A percentile compares a stretch with the other conserved stretches of the same genome.
phyloP scores from a whole-genome alignment of 37 sponge, comb jelly and placozoan genomes.

The Chondrilla cf. caribensis region DNA sequence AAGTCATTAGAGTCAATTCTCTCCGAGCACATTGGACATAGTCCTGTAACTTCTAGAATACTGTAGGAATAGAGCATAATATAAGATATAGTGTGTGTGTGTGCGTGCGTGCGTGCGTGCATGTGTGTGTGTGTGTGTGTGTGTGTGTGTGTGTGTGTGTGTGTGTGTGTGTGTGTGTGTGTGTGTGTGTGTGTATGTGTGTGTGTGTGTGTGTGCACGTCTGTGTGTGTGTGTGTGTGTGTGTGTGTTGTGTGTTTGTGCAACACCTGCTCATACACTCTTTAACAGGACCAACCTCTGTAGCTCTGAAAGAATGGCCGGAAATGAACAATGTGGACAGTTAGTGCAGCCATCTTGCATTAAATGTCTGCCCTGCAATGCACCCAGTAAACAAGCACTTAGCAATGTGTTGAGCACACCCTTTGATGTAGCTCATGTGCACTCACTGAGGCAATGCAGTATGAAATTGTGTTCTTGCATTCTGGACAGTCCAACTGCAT shows the following conservation, averaged over 20 bases:
- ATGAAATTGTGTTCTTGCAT: slow-evolving; percentile 94
- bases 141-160: slow-evolving; percentile 31
- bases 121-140: not conserved
- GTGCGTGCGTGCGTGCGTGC: not conserved
- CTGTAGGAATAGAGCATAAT: no score
- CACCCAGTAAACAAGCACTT: not conserved
- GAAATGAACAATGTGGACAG: slow-evolving; percentile 89
- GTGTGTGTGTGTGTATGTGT: no score
- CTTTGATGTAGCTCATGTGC: not conserved
- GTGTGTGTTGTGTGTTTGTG: no score
- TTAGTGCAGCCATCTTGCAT: slow-evolving; percentile 76
- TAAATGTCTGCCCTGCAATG: slow-evolving; percentile 87
- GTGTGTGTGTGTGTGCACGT: no score
- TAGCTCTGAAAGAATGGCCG: slow-evolving; percentile 58
- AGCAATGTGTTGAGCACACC: not conserved
- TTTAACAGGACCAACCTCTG: not conserved
- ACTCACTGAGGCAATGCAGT: slow-evolving; percentile 92
- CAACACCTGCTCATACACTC: not conserved
- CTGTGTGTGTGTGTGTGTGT: no score
- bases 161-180: slow-evolving; percentile 14
- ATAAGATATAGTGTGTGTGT: no score
- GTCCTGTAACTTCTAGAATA: not conserved
- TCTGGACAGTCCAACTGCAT: slow-evolving; percentile 90
- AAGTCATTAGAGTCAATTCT: slow-evolving; percentile 2
- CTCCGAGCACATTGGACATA: slow-evolving; percentile 41